Conservation (phyloP, 2,797 vertebrate species). For the Serranus cabrilla region DNA sequence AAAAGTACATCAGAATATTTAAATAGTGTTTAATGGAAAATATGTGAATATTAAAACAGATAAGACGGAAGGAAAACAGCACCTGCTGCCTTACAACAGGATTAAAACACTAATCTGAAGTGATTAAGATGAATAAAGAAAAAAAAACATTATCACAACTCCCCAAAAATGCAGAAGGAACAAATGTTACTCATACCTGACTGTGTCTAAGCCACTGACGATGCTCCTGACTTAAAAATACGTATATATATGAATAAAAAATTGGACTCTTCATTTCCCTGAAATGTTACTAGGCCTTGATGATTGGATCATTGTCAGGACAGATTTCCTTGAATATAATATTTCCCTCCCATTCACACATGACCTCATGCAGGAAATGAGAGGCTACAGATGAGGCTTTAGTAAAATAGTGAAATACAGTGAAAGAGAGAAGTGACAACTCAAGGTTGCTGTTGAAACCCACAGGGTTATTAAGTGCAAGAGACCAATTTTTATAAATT, state of each 20-base stretch:
- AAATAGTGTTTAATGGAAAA: background rate
- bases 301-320: too few species aligned
- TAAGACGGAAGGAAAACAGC: background rate
- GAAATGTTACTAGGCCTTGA: too few species aligned
- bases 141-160: background rate
- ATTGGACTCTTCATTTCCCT: background rate
- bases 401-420: background rate
- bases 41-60: background rate
- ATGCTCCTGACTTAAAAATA: background rate
- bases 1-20: background rate
- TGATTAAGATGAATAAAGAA: background rate
- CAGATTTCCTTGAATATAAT: too few species aligned
- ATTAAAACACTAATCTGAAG: background rate
- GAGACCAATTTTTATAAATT: slow-evolving; percentile 2
- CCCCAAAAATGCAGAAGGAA: background rate
- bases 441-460: slow-evolving; percentile 28
- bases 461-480: slow-evolving; percentile 1
- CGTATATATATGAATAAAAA: background rate
- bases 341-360: background rate
- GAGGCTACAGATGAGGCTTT: background rate
- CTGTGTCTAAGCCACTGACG: background rate
- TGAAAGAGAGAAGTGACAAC: slow-evolving; percentile 16
- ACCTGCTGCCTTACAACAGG: background rate
- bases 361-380: too few species aligned
- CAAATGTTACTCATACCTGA: background rate